Evolutionary conservation across 92 coral and sea anemone species (phyloP), one percentile per base, ranked within the genome.

Genomic region (Palythoa heliodiscus): DNA sequence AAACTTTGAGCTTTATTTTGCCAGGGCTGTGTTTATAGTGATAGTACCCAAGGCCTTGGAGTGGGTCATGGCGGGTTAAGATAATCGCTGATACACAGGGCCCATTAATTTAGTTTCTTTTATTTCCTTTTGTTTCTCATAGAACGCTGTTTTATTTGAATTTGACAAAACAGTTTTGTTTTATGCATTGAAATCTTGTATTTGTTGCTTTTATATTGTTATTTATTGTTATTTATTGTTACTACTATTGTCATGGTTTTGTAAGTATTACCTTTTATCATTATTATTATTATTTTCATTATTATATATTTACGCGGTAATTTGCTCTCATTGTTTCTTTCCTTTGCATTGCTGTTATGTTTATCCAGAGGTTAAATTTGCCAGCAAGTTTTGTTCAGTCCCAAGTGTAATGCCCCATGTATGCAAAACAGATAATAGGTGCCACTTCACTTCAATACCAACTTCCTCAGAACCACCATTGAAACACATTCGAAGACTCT

Each of bases 271-370:
- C 25, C 24, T 6, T 29, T 69, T 52, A 12, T 76, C 13, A 29
- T 25, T 69, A 23, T 69, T 25, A 37, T 69, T 29, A 25, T 69
- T 54, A 20, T 24, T 11, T 25, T 52, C 24, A 23, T 24, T 66
- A 14, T 19, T 78, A 16, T 66, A 12, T 23, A 19, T 79, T 23
- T 43, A 43, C 3, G 15, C 38, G 12, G 52, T 75, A 35, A 12
- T 63, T 43, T 78, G 66, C 52, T 52, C 23, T 19, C 69, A 63
- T 9, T 13, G 17, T 78, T 78, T 78, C 52, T 22, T 70, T 9
- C 39, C 73, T 23, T 80, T 80, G 84, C 84, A 80, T 80, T 80
- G 84, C n/a, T 80, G 84, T 80, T 80, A 80, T 80, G 84, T 80
- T 80, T 80, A 40, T 80, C 84, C 84, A 80, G 84, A 48, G n/a